These are phyloP conservation scores for Capromys pilorides DNA, from an alignment of 2,797 vertebrate genomes.

Conservation along the genomic window DNA sequence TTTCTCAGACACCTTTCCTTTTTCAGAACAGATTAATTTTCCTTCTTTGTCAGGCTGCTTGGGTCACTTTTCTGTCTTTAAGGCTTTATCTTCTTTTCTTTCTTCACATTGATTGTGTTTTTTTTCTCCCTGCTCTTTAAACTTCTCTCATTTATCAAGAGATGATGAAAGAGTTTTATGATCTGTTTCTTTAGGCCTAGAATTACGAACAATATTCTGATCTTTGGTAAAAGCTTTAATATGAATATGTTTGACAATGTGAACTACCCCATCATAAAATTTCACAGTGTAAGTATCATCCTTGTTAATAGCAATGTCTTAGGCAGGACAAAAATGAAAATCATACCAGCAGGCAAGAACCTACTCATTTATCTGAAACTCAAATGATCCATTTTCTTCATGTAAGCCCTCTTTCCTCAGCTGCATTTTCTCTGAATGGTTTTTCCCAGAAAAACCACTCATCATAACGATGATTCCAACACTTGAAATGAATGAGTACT, in stretches of 20 bases:
- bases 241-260: conserved; percentile 96
- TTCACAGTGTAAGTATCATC: conserved; percentile 97
- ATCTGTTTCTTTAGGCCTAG: conserved; percentile 86
- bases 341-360: conserved; percentile 97
- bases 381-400: conserved; percentile 40
- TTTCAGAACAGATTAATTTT: conserved; percentile 85
- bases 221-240: conserved; percentile 95
- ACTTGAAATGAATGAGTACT: no score
- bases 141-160: conserved; percentile 88
- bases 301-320: conserved; percentile 94
- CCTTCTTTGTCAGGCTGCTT: conserved; percentile 87
- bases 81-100: conserved; percentile 88
- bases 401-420: no score
- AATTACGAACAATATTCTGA: conserved; percentile 87
- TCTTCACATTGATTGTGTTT: conserved; percentile 85
- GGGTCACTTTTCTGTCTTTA: conserved; percentile 85
- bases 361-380: conserved; percentile 94
- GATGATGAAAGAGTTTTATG: conserved; percentile 87
- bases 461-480: no score
- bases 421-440: no score
- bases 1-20: conserved; percentile 86
- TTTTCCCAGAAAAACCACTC: no score
- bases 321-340: conserved; percentile 97
- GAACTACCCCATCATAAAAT: conserved; percentile 97
- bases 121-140: conserved; percentile 90